Evolutionary conservation across 2,113 vertebrate genomes (phyloP), one percentile per base, ranked within the genome.

Genomic region (Pelvicachromis taeniatus): DNA sequence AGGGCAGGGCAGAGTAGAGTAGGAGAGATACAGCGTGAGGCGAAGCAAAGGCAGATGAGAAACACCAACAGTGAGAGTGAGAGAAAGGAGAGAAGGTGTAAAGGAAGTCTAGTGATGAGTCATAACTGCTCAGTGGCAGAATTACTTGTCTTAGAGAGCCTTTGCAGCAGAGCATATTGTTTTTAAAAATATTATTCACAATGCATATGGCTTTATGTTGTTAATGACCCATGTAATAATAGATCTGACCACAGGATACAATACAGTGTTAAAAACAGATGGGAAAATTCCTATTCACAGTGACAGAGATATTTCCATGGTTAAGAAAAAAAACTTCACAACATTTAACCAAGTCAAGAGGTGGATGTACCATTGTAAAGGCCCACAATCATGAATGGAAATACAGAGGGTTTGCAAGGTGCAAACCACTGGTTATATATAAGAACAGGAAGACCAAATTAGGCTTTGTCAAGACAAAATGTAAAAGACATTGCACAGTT

Each of bases 61-160:
- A 81, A 26, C 21, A 23, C 53, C 9, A 23, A 45, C 19, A 35
- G 56, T 14, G 52, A 78, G 53, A 33, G 52, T 31, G 40, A 87
- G 61, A 65, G 35, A 58, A 26, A 19, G 50, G 55, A 33, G 65
- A 53, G 75, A 78, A 53, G 23, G 23, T 82, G 81, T 81, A 59
- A 58, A 26, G 83, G 45, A 75, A 81, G 85, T 77, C 59, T 80
- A 59, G 80, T 65, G 89, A 92, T 94, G 92, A 93, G 84, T 94
- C 93, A 92, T 91, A 83, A 63, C 82, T 81, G 86, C 85, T 89
- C 81, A 58, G 84, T 68, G 87, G 85, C 80, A 56, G 56, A 87
- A 78, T 77, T 73, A 84, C 78, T 77, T 61, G 87, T 85, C 84
- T 79, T 83, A 12, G 23, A 80, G 81, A 90, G 82, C 19, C 79